These are phyloP conservation scores for Meloidogyne hapla DNA, from an alignment of 1,140 invertebrate species.

Conservation along the genomic window DNA sequence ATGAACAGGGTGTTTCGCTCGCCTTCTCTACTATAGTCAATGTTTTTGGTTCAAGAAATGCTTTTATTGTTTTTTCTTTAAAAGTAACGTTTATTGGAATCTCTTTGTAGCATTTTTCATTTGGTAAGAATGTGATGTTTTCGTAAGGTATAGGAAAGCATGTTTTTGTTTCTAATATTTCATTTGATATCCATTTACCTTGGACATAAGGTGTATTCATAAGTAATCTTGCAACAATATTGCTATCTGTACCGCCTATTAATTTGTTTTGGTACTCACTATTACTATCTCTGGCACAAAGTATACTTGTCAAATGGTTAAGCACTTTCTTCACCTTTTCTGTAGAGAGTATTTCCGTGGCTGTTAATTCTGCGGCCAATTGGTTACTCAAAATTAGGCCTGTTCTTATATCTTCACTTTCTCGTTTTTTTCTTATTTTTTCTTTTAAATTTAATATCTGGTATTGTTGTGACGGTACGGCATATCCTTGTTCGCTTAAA, in stretches of 20 bases:
- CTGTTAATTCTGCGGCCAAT: not conserved
- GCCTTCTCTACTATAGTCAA: not conserved
- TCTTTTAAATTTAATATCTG: not conserved
- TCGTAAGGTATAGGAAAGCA: not conserved
- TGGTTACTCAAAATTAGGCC: not conserved
- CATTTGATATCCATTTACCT: not conserved
- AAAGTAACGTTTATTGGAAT: slow-evolving; percentile 9
- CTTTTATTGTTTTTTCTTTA: not conserved
- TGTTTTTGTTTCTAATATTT: not conserved
- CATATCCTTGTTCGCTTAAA: not conserved
- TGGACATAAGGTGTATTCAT: slow-evolving; percentile 10
- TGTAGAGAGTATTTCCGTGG: not conserved
- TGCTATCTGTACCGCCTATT: not conserved
- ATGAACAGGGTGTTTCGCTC: not conserved
- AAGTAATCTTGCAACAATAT: not conserved
- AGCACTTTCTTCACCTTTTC: not conserved
- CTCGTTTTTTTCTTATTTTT: not conserved
- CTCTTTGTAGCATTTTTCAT: slow-evolving; percentile 1
- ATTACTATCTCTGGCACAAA: not conserved
- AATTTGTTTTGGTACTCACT: not conserved
- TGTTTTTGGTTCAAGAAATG: not conserved
- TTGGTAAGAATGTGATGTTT: not conserved
- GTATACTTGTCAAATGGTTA: not conserved
- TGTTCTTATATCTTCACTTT: not conserved
- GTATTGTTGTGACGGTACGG: not conserved